These are phyloP conservation scores for Lepidurus couesii DNA, from an alignment of 1,140 invertebrate genomes.

Conservation along the genomic window DNA sequence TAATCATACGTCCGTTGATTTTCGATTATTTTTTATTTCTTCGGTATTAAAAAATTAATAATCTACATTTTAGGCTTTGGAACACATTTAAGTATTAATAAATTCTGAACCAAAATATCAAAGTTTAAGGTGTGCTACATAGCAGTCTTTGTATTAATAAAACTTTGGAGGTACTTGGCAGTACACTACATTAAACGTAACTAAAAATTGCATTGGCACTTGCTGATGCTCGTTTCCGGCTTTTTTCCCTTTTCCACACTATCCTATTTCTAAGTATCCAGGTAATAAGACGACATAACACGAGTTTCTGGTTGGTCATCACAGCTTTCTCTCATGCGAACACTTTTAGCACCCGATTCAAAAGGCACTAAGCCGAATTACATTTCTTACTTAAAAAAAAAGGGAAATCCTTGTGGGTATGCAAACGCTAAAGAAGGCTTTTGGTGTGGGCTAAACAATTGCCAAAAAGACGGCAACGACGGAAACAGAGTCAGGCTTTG, in stretches of 20 bases:
- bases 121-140: background rate
- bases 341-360: background rate
- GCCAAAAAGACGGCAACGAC: background rate
- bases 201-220: constrained; percentile 18
- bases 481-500: background rate
- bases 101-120: no score
- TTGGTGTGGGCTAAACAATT: background rate
- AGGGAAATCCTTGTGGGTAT: background rate
- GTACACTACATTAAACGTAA: background rate
- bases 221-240: background rate
- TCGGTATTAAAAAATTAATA: no score
- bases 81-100: no score
- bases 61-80: no score
- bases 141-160: background rate
- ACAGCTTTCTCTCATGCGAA: constrained; percentile 4
- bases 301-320: background rate
- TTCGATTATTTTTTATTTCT: no score
- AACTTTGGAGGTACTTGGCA: background rate
- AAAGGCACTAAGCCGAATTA: background rate
- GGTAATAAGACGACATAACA: background rate
- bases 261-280: background rate
- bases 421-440: background rate
- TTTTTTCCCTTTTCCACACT: background rate
- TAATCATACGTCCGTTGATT: no score
- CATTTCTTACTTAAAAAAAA: background rate